Evolutionary conservation across 2,797 vertebrate genomes (phyloP).

Genomic region (Gymnothorax javanicus): DNA sequence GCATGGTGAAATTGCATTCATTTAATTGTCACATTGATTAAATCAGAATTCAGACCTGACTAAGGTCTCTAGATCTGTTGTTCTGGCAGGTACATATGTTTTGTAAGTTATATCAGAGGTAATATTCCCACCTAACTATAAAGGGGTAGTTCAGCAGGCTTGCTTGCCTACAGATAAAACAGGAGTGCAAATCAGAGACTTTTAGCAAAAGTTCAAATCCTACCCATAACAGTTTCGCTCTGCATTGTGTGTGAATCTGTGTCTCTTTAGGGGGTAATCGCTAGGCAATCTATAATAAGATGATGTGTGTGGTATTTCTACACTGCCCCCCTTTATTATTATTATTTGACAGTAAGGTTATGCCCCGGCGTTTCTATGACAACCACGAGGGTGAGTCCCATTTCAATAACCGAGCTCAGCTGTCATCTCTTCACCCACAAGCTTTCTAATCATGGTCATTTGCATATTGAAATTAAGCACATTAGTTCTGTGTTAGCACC

Average conservation of each 20-base stretch:
- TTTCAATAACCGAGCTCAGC: conserved; percentile 97
- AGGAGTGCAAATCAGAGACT: background rate
- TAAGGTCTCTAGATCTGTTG: background rate
- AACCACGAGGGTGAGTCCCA: conserved; percentile 96
- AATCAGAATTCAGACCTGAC: background rate
- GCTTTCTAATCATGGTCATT: conserved; percentile 99
- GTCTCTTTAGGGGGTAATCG: conserved; percentile 46
- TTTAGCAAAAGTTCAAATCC: background rate
- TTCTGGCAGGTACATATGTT: background rate
- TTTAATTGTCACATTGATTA: background rate
- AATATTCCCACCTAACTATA: background rate
- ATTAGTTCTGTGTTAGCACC: conserved; percentile 96
- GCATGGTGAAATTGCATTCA: background rate
- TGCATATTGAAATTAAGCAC: conserved; percentile 99
- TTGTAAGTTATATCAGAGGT: too few relatives aligned
- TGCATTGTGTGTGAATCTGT: conserved; percentile 49
- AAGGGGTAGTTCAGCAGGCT: background rate
- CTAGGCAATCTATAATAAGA: conserved; percentile 60
- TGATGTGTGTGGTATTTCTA: conserved; percentile 39
- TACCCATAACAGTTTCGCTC: conserved; percentile 55
- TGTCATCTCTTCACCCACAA: conserved; percentile 99
- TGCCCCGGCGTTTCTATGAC: conserved; percentile 95
- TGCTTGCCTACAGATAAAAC: background rate
- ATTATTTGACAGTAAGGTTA: conserved; percentile 75
- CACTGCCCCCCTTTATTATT: conserved; percentile 55